These are phyloP conservation scores for Perccottus glenii DNA, from an alignment of 2,113 vertebrate genomes.

Conservation along the genomic window DNA sequence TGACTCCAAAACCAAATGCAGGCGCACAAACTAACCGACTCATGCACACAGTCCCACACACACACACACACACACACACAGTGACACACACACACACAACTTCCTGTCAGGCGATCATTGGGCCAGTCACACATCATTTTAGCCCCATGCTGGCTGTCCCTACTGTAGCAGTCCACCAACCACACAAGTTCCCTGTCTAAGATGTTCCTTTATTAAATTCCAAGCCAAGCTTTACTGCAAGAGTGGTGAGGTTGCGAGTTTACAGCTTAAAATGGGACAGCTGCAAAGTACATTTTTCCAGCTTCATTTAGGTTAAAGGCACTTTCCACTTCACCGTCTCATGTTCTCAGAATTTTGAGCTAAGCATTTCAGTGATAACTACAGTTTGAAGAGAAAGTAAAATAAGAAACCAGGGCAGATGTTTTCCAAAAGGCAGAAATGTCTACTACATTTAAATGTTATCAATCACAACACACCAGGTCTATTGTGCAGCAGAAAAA, in stretches of 20 bases:
- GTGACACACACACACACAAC: constrained; percentile 41
- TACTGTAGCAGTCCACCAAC: constrained; percentile 12
- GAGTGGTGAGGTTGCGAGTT: not conserved
- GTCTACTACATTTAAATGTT: no score
- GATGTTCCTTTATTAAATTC: constrained; percentile 5
- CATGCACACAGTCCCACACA: constrained; percentile 49
- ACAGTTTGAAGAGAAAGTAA: no score
- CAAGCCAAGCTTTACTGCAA: constrained; percentile 12
- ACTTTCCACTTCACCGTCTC: constrained; percentile 3
- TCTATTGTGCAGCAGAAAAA: no score
- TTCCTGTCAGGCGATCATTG: constrained; percentile 61
- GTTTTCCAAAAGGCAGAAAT: no score
- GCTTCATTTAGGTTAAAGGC: not conserved
- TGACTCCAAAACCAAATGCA: constrained; percentile 58
- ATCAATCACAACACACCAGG: no score
- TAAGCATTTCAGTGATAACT: no score
- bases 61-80: constrained; percentile 49
- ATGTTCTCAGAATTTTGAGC: not conserved
- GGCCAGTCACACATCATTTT: constrained; percentile 45
- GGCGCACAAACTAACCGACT: constrained; percentile 5
- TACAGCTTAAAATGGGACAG: not conserved
- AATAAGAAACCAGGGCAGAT: no score
- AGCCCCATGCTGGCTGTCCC: constrained; percentile 18
- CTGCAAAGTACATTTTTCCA: constrained; percentile 9
- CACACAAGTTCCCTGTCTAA: not conserved